These are phyloP conservation scores for Hedychridium roseum DNA, from an alignment of 2,888 invertebrate genomes.

Conservation along the genomic window DNA sequence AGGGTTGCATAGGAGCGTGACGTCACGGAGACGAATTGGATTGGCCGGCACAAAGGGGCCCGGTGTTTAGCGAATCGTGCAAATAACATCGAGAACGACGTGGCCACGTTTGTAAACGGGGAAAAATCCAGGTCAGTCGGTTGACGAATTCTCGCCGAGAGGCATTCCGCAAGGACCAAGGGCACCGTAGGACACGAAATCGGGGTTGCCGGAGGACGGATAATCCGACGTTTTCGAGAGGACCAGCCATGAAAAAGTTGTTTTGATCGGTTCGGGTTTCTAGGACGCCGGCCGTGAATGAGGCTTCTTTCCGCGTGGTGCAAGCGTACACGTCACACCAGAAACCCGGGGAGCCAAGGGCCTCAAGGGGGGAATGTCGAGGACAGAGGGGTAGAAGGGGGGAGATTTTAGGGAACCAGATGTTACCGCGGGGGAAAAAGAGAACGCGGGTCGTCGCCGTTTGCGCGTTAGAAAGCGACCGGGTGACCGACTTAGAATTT, in stretches of 20 bases:
- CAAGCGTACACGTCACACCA: too few species aligned
- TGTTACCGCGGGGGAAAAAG: conserved; percentile 41
- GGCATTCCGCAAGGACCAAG: conserved; percentile 23
- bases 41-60: conserved; percentile 18
- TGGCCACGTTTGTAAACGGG: conserved; percentile 5
- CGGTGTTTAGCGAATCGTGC: conserved; percentile 39
- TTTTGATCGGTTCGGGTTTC: conserved; percentile 61
- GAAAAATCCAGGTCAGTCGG: conserved; percentile 50
- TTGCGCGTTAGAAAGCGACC: conserved; percentile 23
- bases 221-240: conserved; percentile 50
- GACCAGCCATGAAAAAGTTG: conserved; percentile 53
- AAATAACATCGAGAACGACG: conserved; percentile 34
- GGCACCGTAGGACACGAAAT: conserved; percentile 20
- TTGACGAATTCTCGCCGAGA: conserved; percentile 38
- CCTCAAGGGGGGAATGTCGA: conserved; percentile 11
- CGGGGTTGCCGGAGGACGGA: conserved; percentile 34
- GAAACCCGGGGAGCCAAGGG: too few species aligned
- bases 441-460: conserved; percentile 25
- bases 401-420: conserved; percentile 31
- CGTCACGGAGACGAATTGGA: conserved; percentile 26
- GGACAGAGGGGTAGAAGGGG: conserved; percentile 2
- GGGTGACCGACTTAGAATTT: conserved; percentile 31
- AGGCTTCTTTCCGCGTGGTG: conserved; percentile 37
- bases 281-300: conserved; percentile 57
- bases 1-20: too few species aligned